A percentile compares a stretch with the other conserved stretches of the same genome.
These are phyloP conservation scores for Burhinus oedicnemus DNA, from an alignment of 2,113 vertebrate genomes.

Conservation along the genomic window DNA sequence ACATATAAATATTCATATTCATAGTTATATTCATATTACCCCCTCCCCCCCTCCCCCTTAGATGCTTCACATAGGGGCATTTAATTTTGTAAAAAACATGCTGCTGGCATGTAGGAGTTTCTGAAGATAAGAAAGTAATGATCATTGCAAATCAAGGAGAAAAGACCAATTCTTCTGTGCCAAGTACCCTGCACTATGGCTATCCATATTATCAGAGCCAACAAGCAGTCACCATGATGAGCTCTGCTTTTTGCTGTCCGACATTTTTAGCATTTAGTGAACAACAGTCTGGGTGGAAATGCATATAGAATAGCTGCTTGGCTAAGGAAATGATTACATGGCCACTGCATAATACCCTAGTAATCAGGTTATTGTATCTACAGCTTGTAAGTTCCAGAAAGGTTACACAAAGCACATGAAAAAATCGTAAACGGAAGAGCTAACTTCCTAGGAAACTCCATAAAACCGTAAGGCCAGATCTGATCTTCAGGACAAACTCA, in stretches of 20 bases:
- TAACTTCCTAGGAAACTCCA: background rate
- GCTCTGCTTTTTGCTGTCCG: background rate
- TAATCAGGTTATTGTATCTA: background rate
- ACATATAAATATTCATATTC: background rate
- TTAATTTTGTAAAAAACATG: background rate
- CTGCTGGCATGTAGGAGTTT: background rate
- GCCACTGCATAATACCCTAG: background rate
- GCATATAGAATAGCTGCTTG: background rate
- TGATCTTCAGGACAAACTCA: background rate
- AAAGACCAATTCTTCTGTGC: background rate
- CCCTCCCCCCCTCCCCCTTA: too few relatives aligned
- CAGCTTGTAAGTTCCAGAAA: background rate
- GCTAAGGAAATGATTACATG: background rate
- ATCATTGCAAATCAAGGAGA: background rate
- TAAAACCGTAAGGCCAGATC: background rate
- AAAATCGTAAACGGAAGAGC: background rate
- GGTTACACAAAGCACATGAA: background rate
- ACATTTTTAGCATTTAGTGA: background rate
- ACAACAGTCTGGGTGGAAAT: background rate
- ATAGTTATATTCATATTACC: background rate
- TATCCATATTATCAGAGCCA: background rate
- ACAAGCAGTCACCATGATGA: background rate
- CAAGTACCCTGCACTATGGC: background rate
- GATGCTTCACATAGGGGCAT: background rate
- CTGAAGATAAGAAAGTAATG: background rate